Conservation (phyloP, 2,888 invertebrate genomes). For the Tachystola acroxantha region DNA sequence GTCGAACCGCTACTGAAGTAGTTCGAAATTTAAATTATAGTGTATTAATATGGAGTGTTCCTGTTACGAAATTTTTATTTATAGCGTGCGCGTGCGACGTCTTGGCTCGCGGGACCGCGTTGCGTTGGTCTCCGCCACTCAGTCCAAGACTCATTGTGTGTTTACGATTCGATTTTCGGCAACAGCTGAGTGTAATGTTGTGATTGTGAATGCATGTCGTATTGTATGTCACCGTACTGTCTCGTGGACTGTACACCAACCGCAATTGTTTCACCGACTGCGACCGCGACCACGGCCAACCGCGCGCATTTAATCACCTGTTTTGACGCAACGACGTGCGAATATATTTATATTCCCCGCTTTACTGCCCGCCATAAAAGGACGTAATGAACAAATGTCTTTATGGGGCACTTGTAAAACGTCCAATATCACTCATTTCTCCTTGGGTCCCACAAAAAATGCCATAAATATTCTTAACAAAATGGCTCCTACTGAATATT, state of each 20-base stretch:
- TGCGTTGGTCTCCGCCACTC: neutral
- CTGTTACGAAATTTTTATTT: conserved; percentile 59
- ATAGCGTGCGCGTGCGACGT: conserved; percentile 53
- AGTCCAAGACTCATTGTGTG: neutral
- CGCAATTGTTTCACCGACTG: conserved; percentile 16
- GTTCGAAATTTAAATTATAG: conserved; percentile 71
- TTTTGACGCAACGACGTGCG: conserved; percentile 51
- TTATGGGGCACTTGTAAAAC: conserved; percentile 69
- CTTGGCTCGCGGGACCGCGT: conserved; percentile 14
- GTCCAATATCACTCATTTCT: conserved; percentile 69
- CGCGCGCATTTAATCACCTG: conserved; percentile 35
- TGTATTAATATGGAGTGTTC: conserved; percentile 61
- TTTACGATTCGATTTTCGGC: too few relatives aligned
- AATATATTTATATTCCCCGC: conserved; percentile 50
- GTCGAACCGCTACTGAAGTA: conserved; percentile 69
- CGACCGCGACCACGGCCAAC: conserved; percentile 20
- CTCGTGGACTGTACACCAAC: too few relatives aligned
- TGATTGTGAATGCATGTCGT: too few relatives aligned
- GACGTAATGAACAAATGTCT: conserved; percentile 68
- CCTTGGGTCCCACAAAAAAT: conserved; percentile 55
- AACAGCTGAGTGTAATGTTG: too few relatives aligned
- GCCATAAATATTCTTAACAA: conserved; percentile 73
- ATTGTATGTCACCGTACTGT: too few relatives aligned
- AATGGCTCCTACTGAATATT: conserved; percentile 74
- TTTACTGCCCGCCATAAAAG: conserved; percentile 58